Conservation (phyloP, 2,113 vertebrate genomes). For the Atrichornis clamosus region DNA sequence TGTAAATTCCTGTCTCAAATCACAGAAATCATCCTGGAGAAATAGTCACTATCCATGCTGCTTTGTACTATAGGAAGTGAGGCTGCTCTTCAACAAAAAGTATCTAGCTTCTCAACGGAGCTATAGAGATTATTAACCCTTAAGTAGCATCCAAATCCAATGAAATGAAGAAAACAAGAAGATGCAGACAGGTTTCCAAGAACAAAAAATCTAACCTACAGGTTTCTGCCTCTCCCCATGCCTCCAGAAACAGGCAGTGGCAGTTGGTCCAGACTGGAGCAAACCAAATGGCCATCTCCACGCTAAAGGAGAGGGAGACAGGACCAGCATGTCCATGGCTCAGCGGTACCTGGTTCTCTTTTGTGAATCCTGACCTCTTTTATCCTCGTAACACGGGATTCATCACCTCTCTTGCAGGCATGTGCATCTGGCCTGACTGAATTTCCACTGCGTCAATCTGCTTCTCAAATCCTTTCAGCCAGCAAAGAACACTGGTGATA, state of each 20-base stretch:
- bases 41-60: neutral
- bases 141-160: neutral
- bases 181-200: neutral
- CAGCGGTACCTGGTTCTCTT: neutral
- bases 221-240: neutral
- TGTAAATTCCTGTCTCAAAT: neutral
- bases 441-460: neutral
- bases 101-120: neutral
- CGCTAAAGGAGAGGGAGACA: neutral
- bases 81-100: neutral
- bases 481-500: neutral
- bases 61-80: neutral
- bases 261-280: neutral
- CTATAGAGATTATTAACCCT: neutral
- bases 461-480: neutral
- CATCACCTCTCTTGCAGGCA: neutral
- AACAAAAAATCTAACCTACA: neutral
- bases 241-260: neutral
- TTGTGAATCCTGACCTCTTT: neutral
- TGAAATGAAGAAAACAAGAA: neutral
- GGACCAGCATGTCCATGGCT: neutral
- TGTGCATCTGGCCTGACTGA: neutral
- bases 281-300: neutral
- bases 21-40: neutral
- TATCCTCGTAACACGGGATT: neutral